Evolutionary conservation across 2,888 invertebrate genomes (phyloP).

Genomic region (Euproctis similis): DNA sequence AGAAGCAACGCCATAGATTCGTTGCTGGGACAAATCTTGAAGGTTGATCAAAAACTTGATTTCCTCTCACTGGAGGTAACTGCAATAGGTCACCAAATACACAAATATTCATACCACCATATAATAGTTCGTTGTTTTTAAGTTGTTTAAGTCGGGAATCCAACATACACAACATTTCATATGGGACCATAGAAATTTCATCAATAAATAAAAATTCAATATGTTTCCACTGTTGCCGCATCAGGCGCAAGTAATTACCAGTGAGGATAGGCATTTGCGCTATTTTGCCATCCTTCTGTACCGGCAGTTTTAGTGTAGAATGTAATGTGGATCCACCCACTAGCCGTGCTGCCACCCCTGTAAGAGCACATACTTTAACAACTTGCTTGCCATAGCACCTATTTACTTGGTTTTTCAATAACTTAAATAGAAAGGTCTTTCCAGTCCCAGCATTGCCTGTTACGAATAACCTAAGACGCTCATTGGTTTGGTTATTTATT

Average conservation of each 20-base stretch:
- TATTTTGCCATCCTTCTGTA: conserved; percentile 22
- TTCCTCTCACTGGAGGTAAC: conserved; percentile 11
- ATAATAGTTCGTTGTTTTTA: conserved; percentile 13
- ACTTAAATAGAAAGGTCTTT: conserved; percentile 18
- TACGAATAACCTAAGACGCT: conserved; percentile 12
- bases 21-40: conserved; percentile 7
- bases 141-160: conserved; percentile 16
- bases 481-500: neutral
- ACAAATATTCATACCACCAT: conserved; percentile 13
- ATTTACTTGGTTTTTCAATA: conserved; percentile 16
- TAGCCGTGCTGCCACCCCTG: conserved; percentile 30
- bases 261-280: conserved; percentile 16
- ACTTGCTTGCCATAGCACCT: conserved; percentile 18
- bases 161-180: conserved; percentile 26
- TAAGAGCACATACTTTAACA: conserved; percentile 25
- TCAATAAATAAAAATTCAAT: conserved; percentile 25
- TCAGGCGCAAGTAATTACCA: conserved; percentile 20
- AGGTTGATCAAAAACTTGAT: conserved; percentile 12
- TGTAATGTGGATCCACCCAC: conserved; percentile 14
- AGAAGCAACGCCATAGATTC: conserved; percentile 12
- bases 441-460: conserved; percentile 14
- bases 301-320: too few species aligned
- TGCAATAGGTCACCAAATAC: conserved; percentile 18
- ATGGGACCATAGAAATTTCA: conserved; percentile 28
- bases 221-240: conserved; percentile 22